Evolutionary conservation across 2,888 invertebrate genomes (phyloP), one percentile per base, ranked within the genome.

Genomic region (Trisateles emortualis): DNA sequence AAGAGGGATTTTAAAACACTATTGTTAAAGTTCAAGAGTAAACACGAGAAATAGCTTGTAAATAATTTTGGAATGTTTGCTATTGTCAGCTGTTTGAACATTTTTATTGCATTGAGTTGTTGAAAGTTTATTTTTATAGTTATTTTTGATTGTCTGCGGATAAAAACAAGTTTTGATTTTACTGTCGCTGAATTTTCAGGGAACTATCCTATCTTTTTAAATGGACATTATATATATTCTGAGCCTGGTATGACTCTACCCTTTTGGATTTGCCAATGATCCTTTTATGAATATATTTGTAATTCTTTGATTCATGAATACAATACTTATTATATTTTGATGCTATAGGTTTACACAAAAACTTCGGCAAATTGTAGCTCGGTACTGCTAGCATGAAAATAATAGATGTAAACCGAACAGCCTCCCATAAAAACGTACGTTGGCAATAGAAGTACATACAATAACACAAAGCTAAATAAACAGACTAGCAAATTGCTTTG

Each of bases 11-110:
- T 26, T n/a, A 33, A 6, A 26, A 62, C 36, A 40, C 3, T 24
- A 39, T 55, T 52, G 38, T 30, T 32, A 47, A 32, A 43, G 41
- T 14, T 35, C 35, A 22, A 30, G 17, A 41, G 14, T 3, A 35
- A 33, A 32, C 22, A n/a, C 14, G 35, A 11, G n/a, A 30, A 49
- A 29, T 11, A 19, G n/a, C 10, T 33, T 40, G 19, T 40, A 16
- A 38, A 39, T 47, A 33, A 26, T 41, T 35, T 39, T 19, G 39
- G 11, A 39, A 13, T 39, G n/a, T 11, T 11, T 0, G 1, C 13
- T 11, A 29, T 39, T 45, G 38, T 45, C 29, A 1, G 13, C 16
- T 14, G n/a, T 38, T 32, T 42, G 16, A 16, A 22, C 19, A 19
- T n/a, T 10, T 38, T 19, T 38, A n/a, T 38, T 38, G 35, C 16